Conservation (phyloP, 1,140 invertebrate species). For the Papilio polyxenes region DNA sequence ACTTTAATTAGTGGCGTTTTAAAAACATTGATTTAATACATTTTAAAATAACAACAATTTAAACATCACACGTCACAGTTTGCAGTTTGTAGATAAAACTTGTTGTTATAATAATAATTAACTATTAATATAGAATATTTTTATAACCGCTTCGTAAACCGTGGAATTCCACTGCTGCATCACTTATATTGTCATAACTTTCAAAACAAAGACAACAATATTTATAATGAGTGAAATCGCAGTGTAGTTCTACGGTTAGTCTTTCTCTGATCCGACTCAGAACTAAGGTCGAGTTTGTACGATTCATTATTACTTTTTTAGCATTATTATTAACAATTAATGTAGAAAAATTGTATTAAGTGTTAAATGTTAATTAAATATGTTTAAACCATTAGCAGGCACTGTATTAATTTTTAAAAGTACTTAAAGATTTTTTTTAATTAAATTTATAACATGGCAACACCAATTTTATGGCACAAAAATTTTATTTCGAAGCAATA, state of each 20-base stretch:
- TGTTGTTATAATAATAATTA: constrained; percentile 22
- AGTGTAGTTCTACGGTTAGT: background rate
- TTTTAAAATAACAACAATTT: no score
- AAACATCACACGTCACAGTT: background rate
- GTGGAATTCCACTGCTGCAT: background rate
- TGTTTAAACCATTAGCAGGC: background rate
- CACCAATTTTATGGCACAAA: no score
- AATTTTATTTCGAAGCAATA: background rate
- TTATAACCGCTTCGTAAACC: constrained; percentile 25
- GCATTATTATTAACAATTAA: background rate
- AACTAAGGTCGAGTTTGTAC: background rate
- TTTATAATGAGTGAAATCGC: background rate
- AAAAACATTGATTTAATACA: no score
- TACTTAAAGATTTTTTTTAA: background rate
- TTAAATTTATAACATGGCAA: background rate
- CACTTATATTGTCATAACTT: background rate
- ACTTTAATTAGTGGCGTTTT: no score
- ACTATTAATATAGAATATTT: constrained; percentile 33
- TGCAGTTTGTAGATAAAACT: constrained; percentile 1
- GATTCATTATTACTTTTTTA: background rate
- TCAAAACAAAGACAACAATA: background rate
- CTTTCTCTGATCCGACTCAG: background rate
- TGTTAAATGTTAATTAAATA: background rate
- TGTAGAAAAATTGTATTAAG: background rate
- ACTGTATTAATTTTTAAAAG: background rate